Conservation (phyloP, 2,888 invertebrate genomes). For the Erebia epiphron region DNA sequence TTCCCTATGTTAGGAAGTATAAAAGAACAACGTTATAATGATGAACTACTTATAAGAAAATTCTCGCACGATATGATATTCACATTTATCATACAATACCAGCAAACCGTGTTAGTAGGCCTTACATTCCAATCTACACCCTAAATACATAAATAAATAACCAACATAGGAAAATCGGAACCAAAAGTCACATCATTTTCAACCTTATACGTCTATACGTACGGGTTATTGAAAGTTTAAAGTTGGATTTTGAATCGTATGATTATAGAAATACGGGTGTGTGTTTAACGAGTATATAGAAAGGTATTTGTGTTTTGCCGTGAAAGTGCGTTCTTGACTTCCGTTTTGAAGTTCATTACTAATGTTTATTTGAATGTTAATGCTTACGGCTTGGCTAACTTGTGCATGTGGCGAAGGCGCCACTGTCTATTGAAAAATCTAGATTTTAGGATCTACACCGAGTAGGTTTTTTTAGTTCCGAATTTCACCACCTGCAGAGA, state of each 20-base stretch:
- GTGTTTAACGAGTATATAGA: slow-evolving; percentile 20
- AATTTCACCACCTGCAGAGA: no score
- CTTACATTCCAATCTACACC: slow-evolving; percentile 26
- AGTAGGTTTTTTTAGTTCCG: no score
- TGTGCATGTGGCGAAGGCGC: no score
- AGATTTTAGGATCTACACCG: no score
- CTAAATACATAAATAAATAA: slow-evolving; percentile 32
- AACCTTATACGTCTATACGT: neutral
- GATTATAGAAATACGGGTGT: neutral
- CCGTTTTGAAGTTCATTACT: slow-evolving; percentile 40
- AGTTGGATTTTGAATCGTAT: neutral
- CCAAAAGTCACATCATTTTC: neutral
- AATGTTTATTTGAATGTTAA: slow-evolving; percentile 22
- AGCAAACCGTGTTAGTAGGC: slow-evolving; percentile 20
- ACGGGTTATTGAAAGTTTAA: neutral
- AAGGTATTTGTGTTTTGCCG: slow-evolving; percentile 25
- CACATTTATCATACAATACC: slow-evolving; percentile 14
- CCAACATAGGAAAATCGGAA: slow-evolving; percentile 17
- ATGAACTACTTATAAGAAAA: neutral
- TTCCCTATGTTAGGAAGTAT: neutral
- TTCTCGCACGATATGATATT: slow-evolving; percentile 5
- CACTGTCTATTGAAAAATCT: no score
- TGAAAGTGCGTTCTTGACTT: slow-evolving; percentile 41
- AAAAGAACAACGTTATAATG: neutral
- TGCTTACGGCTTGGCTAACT: no score